A percentile compares a stretch with the other conserved stretches of the same genome.
Conservation (phyloP, 2,888 invertebrate species). For the Drosophila formosana region DNA sequence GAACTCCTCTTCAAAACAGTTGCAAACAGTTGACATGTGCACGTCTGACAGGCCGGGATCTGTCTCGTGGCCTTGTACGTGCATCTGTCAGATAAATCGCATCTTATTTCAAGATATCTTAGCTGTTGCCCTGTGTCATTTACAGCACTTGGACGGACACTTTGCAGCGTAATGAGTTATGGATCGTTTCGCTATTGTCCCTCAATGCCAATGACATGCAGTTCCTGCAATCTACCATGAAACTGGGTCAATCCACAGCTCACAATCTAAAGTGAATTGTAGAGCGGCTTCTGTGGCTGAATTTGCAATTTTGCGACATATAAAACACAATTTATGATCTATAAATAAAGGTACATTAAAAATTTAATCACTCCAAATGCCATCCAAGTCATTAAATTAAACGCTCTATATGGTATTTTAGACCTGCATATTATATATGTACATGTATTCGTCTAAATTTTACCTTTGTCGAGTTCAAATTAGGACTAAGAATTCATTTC, state of each 20-base stretch:
- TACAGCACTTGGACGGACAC: conserved; percentile 31
- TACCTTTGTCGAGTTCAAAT: neutral
- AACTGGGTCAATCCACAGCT: conserved; percentile 57
- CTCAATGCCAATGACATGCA: conserved; percentile 41
- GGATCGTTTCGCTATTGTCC: conserved; percentile 31
- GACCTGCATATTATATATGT: neutral
- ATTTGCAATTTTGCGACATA: conserved; percentile 8
- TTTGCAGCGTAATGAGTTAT: conserved; percentile 37
- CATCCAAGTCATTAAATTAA: conserved; percentile 12
- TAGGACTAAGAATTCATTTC: neutral
- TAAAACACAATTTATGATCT: conserved; percentile 26
- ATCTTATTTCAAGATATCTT: conserved; percentile 29
- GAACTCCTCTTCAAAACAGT: conserved; percentile 27
- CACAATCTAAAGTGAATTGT: conserved; percentile 24
- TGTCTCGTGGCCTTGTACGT: conserved; percentile 34
- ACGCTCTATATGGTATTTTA: neutral
- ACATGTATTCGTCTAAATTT: neutral
- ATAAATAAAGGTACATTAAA: conserved; percentile 14
- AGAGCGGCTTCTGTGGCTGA: conserved; percentile 9
- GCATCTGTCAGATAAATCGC: conserved; percentile 38
- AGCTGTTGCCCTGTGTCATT: conserved; percentile 24
- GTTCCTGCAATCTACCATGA: conserved; percentile 31
- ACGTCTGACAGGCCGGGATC: conserved; percentile 24
- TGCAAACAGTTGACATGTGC: conserved; percentile 25
- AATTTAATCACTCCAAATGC: conserved; percentile 24